These are phyloP conservation scores for Nephrotoma flavescens DNA, from an alignment of 2,888 invertebrate species.

Conservation along the genomic window DNA sequence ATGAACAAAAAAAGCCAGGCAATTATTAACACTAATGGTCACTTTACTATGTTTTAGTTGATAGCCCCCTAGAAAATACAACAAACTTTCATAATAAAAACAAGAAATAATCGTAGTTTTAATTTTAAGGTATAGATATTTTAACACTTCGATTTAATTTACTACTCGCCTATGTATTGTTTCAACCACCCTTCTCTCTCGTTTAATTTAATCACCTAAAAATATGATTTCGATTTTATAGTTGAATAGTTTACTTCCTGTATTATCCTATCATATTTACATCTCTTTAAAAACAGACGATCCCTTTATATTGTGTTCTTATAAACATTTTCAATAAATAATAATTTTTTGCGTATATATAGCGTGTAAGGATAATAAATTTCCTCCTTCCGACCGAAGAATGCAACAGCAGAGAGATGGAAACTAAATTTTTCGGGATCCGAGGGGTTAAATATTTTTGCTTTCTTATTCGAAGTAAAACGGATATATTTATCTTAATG, in stretches of 20 bases:
- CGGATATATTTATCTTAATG: not conserved
- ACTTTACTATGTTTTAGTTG: no score
- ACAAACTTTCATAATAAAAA: no score
- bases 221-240: not conserved
- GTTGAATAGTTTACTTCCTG: not conserved
- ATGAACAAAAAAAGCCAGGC: no score
- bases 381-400: not conserved
- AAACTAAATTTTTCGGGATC: not conserved
- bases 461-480: not conserved
- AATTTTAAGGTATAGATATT: not conserved
- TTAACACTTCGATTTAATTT: not conserved
- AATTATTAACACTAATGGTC: no score
- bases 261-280: not conserved
- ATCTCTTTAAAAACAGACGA: not conserved
- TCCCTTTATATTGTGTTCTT: not conserved
- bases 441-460: not conserved
- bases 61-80: no score
- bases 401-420: not conserved
- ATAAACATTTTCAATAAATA: not conserved
- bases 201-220: not conserved
- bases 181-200: not conserved
- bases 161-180: not conserved
- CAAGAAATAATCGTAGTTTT: no score
- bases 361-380: not conserved
- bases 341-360: not conserved